Evolutionary conservation across 2,113 vertebrate genomes (phyloP).

Genomic region (Alethe diademata): DNA sequence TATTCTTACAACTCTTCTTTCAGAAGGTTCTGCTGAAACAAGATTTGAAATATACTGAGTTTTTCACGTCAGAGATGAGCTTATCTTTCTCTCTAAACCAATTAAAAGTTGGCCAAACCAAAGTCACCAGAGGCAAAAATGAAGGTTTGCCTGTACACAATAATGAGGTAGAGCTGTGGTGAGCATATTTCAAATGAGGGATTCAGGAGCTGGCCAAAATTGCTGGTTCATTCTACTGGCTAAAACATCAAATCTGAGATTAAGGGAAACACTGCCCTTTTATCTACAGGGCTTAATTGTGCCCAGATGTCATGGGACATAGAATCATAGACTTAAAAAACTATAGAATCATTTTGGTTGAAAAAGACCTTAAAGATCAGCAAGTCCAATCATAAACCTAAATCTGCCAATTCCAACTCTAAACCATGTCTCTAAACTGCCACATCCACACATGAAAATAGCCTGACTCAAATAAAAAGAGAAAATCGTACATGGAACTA

Average conservation of each 20-base stretch:
- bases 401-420: not conserved
- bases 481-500: not conserved
- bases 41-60: not conserved
- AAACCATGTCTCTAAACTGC: not conserved
- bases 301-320: not conserved
- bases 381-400: not conserved
- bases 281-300: not conserved
- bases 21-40: not conserved
- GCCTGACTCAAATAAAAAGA: not conserved
- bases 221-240: not conserved
- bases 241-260: not conserved
- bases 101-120: not conserved
- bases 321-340: not conserved
- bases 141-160: not conserved
- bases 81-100: not conserved
- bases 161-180: not conserved
- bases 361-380: not conserved
- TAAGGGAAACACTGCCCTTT: not conserved
- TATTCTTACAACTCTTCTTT: not conserved
- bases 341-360: not conserved
- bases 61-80: not conserved
- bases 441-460: not conserved
- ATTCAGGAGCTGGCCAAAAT: not conserved
- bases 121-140: not conserved
- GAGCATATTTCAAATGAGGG: not conserved